Conservation (phyloP, 2,888 invertebrate species). For the Diadegma fenestrale region DNA sequence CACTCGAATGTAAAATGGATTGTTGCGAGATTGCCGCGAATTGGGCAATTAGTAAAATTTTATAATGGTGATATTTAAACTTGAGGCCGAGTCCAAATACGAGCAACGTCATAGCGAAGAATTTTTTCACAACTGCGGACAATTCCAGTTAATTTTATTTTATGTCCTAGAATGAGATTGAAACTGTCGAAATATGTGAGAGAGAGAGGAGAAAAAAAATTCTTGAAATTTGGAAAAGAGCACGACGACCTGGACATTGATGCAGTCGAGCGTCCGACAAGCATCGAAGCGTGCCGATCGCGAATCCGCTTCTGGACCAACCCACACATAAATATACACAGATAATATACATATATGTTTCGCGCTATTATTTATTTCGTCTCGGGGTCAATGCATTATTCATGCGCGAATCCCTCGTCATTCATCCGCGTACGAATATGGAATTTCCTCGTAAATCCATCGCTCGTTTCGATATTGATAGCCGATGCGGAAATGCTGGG, state of each 20-base stretch:
- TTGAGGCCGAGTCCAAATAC: background rate
- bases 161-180: background rate
- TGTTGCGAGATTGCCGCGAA: background rate
- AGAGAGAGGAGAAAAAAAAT: conserved; percentile 40
- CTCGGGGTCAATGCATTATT: conserved; percentile 79
- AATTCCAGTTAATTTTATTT: background rate
- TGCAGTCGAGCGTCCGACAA: conserved; percentile 62
- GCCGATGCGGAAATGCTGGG: conserved; percentile 72
- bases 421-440: conserved; percentile 75
- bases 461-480: conserved; percentile 74
- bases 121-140: background rate
- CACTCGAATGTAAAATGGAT: background rate
- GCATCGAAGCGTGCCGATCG: conserved; percentile 68
- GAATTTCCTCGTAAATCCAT: conserved; percentile 76
- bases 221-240: conserved; percentile 54
- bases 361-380: conserved; percentile 77
- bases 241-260: conserved; percentile 60
- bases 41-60: background rate
- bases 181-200: conserved; percentile 27
- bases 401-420: conserved; percentile 78
- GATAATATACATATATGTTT: conserved; percentile 58
- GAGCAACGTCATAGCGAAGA: background rate
- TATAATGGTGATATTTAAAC: conserved; percentile 4
- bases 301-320: conserved; percentile 48
- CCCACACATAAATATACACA: conserved; percentile 67